Percentiles rank a stretch among this genome's conserved stretches.
Conservation (phyloP, 1,140 invertebrate species). For the Cydia pomonella region DNA sequence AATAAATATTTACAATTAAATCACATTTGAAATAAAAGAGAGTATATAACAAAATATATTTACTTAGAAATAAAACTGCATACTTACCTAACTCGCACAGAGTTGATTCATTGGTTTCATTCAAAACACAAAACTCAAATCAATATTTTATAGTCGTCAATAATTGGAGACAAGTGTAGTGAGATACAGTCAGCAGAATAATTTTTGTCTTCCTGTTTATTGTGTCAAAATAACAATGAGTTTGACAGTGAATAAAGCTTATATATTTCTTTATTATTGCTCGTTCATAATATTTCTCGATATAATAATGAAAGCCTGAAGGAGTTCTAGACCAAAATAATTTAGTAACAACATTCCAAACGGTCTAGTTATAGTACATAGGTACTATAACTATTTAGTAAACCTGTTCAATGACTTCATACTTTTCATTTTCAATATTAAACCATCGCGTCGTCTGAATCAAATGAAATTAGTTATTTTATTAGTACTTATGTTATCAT, state of each 20-base stretch:
- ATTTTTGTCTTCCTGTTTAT: background rate
- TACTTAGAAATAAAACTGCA: conserved; percentile 50
- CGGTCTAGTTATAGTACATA: background rate
- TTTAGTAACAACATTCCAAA: background rate
- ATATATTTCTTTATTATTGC: background rate
- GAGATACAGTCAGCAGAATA: background rate
- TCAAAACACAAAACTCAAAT: background rate
- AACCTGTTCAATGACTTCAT: background rate
- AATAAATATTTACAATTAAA: conserved; percentile 76
- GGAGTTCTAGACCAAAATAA: background rate
- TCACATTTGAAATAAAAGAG: conserved; percentile 69
- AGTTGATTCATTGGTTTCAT: background rate
- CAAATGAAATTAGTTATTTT: background rate
- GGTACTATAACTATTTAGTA: background rate
- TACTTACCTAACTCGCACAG: conserved; percentile 51
- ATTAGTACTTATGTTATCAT: background rate
- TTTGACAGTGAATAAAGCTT: background rate
- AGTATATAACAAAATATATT: conserved; percentile 64
- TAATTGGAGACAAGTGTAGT: background rate
- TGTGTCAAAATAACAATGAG: background rate
- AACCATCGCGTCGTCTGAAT: background rate
- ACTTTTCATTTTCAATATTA: background rate
- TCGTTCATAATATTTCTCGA: background rate
- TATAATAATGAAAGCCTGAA: background rate
- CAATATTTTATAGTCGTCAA: background rate